Evolutionary conservation across 2,797 vertebrate genomes (phyloP).

Genomic region (Rhabdomys pumilio): DNA sequence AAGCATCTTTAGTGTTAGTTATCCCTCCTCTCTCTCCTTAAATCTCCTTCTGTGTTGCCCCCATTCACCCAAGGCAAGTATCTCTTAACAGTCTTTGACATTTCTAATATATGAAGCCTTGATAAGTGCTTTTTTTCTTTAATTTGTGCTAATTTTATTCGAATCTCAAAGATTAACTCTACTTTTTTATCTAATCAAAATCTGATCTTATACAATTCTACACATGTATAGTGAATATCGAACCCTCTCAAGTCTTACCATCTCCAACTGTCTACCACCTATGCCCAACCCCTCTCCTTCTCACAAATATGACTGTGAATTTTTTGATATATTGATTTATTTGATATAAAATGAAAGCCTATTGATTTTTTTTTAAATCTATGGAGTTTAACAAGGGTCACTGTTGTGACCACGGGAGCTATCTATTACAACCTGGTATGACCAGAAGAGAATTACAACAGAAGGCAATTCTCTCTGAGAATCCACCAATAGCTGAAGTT

Average conservation of each 20-base stretch:
- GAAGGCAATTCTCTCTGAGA: background rate
- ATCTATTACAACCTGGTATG: background rate
- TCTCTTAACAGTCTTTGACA: conserved; percentile 28
- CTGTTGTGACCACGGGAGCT: background rate
- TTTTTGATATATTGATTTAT: no score
- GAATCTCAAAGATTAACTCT: background rate
- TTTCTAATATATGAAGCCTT: background rate
- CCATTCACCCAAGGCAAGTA: background rate
- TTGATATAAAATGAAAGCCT: background rate
- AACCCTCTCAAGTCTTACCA: no score
- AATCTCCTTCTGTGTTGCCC: background rate
- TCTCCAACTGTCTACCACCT: no score
- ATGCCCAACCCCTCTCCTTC: background rate
- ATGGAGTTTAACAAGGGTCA: background rate
- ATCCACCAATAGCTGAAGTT: background rate
- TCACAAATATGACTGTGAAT: background rate
- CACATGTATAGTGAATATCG: no score
- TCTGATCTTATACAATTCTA: background rate
- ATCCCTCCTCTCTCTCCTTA: conserved; percentile 11
- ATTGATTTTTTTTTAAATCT: background rate
- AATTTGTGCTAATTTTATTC: conserved; percentile 13
- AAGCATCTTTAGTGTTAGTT: background rate
- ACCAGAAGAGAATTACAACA: background rate
- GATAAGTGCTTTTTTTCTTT: conserved; percentile 8
- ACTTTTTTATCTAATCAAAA: background rate